Base-by-base conservation (phyloP, 1,140 invertebrate genomes). In the Lerema accius region DNA sequence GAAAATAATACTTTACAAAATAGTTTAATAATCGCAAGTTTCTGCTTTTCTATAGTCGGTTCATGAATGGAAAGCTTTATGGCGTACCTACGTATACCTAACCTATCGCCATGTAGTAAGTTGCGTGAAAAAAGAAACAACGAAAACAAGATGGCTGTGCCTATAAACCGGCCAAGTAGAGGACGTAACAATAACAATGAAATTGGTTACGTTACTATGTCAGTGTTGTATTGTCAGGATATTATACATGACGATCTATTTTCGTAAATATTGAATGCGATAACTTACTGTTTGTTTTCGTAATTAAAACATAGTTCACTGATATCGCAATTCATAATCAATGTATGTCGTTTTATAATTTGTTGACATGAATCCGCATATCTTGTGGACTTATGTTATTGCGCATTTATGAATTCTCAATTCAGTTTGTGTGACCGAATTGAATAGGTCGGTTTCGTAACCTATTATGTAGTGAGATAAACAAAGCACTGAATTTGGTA, bases 71-170 rank as follows among this genome's bases (percentile, higher is more conserved):
- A 26, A 17, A 14, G 19, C 69, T 45, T 72, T 68, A 69, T 46
- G 67, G 65, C 58, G 58, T 69, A 67, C 15, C 68, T 64, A 35
- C 3, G 7, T 32, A 32, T 32, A 23, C 5, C 19, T n/a, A 61
- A 64, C 69, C 68, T 65, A 77, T 67, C 58, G 69, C 76, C 73
- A 72, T 66, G 75, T 76, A 69, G 75, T 49, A 32, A 64, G 73
- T 73, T 73, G 67, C 73, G 63, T 72, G 67, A 76, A 73, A 84
- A 81, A 82, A 80, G 76, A 76, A 83, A 69, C 69, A 62, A 82
- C 71, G 70, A 83, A 84, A 84, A 84, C 83, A 84, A 82, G 81
- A 75, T 80, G 84, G 78, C 78, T 79, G 71, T 63, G 67, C 46
- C 62, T 64, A 75, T 74, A 82, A 80, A 56, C 71, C 82, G 65